Evolutionary conservation across 2,888 invertebrate genomes (phyloP).

Genomic region (Himalopsyche japonica): DNA sequence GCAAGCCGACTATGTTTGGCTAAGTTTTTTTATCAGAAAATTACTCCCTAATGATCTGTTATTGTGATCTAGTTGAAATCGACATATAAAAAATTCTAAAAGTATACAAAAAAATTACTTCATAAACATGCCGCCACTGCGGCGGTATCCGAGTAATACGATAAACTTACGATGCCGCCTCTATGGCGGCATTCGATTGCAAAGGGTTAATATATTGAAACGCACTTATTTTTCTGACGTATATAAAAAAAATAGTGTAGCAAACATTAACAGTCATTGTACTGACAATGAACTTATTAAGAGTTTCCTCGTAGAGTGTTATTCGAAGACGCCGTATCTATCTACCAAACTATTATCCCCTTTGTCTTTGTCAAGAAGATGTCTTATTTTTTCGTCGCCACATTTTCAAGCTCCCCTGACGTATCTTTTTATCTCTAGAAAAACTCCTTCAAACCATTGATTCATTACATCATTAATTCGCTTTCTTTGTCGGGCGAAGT

Average conservation of each 20-base stretch:
- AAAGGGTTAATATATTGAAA: background rate
- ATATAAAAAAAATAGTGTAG: background rate
- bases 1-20: too few species aligned
- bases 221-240: background rate
- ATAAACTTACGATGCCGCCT: too few species aligned
- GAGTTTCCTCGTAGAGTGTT: background rate
- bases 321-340: background rate
- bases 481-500: slow-evolving; percentile 24
- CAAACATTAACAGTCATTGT: background rate
- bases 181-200: too few species aligned
- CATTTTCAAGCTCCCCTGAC: slow-evolving; percentile 10
- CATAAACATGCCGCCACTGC: too few species aligned
- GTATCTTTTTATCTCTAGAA: slow-evolving; percentile 20
- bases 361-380: slow-evolving; percentile 9
- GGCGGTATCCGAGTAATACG: too few species aligned
- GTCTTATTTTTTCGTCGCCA: slow-evolving; percentile 5
- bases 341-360: slow-evolving; percentile 4
- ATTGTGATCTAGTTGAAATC: too few species aligned
- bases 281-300: background rate
- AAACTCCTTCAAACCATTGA: slow-evolving; percentile 33
- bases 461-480: slow-evolving; percentile 39
- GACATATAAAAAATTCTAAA: too few species aligned
- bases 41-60: too few species aligned
- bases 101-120: too few species aligned
- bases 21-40: too few species aligned